phyloP scores from a whole-genome alignment of 2,113 vertebrate species.

The Laticauda laticaudata region DNA sequence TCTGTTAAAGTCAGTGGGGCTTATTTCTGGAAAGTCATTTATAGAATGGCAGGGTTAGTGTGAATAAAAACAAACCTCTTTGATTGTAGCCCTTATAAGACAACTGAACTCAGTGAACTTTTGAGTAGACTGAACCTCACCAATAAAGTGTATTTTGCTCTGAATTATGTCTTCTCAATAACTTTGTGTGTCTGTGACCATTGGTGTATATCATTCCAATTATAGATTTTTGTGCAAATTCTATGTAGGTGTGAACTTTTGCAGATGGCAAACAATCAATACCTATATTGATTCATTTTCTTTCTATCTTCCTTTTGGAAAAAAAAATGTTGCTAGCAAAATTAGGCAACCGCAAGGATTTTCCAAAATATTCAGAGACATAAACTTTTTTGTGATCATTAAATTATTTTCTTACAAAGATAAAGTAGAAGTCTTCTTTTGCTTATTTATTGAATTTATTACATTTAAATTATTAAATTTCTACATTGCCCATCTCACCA shows the following conservation, averaged over 20 bases:
- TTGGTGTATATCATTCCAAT: neutral
- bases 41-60: neutral
- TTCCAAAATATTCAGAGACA: neutral
- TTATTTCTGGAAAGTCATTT: neutral
- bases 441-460: too few species aligned
- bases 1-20: neutral
- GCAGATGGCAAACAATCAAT: neutral
- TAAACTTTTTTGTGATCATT: neutral
- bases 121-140: neutral
- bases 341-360: neutral
- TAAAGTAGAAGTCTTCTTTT: neutral
- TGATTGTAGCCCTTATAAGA: neutral
- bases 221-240: neutral
- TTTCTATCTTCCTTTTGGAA: neutral
- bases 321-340: neutral
- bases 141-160: neutral
- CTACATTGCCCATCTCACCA: too few species aligned
- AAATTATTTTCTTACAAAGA: neutral
- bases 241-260: neutral
- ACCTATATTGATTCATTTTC: neutral
- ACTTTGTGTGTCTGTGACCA: neutral
- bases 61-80: neutral
- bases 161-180: neutral
- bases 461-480: too few species aligned
- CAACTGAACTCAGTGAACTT: neutral